Evolutionary conservation across 2,113 vertebrate genomes (phyloP).

Genomic region (Spheniscus mendiculus): DNA sequence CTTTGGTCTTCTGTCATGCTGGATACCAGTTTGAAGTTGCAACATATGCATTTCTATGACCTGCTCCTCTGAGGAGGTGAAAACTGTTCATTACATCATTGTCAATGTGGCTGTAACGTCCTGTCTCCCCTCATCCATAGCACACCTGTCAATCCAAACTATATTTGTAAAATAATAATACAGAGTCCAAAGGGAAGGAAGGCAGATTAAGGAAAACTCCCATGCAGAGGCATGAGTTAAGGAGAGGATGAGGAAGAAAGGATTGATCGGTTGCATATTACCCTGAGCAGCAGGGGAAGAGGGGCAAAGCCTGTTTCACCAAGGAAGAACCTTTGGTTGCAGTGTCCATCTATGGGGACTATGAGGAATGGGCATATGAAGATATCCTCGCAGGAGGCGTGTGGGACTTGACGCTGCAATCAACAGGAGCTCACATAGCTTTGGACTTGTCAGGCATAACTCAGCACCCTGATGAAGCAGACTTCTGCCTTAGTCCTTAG

Average conservation of each 20-base stretch:
- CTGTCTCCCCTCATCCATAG: not conserved
- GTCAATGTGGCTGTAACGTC: not conserved
- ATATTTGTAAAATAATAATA: not conserved
- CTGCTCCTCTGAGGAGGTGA: not conserved
- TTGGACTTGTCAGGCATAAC: not conserved
- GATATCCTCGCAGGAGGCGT: fast-evolving
- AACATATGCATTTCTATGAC: not conserved
- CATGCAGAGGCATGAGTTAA: not conserved
- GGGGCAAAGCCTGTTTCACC: not conserved
- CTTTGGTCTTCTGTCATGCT: not conserved
- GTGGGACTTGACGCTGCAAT: not conserved
- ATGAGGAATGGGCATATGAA: not conserved
- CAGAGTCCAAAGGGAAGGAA: not conserved
- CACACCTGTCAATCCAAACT: not conserved
- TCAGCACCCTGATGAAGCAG: not conserved
- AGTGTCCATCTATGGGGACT: too few relatives aligned
- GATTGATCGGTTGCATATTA: not conserved
- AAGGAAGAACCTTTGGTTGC: not conserved
- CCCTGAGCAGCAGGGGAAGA: not conserved
- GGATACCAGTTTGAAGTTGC: not conserved
- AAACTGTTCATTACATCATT: not conserved
- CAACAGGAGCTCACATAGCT: not conserved
- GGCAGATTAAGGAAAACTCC: not conserved
- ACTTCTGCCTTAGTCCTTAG: not conserved
- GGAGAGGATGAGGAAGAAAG: not conserved